Evolutionary conservation across 2,888 invertebrate genomes (phyloP).

Genomic region (Limnephilus lunatus): DNA sequence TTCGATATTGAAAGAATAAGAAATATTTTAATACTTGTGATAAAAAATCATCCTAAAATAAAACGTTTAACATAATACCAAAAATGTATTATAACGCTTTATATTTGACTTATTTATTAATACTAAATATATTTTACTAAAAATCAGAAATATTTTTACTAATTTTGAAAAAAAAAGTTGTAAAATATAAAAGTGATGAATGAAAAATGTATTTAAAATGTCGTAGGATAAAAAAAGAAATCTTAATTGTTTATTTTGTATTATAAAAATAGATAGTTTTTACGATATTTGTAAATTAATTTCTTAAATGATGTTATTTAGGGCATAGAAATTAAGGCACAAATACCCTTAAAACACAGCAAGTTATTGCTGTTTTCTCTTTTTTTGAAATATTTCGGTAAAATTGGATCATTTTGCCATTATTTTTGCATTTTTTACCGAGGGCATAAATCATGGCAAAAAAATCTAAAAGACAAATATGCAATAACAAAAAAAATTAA

Average conservation of each 20-base stretch:
- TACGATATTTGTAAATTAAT: background rate
- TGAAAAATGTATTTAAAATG: background rate
- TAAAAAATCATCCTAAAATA: background rate
- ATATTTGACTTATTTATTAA: background rate
- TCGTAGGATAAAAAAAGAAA: background rate
- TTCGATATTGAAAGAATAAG: background rate
- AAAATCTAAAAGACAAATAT: background rate
- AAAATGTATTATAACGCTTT: background rate
- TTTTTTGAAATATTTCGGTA: background rate
- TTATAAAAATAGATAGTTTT: background rate
- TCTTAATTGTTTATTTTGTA: background rate
- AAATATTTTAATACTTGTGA: constrained; percentile 2
- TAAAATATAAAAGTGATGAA: background rate
- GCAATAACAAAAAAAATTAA: background rate
- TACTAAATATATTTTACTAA: background rate
- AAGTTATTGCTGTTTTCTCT: background rate
- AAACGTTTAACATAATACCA: background rate
- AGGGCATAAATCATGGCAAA: background rate
- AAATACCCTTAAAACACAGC: background rate
- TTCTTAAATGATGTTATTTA: background rate
- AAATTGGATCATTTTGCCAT: background rate
- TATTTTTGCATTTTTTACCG: background rate
- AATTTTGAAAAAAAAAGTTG: background rate
- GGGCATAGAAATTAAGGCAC: background rate
- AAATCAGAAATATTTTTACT: background rate